These are phyloP conservation scores for Nerophis lumbriciformis DNA, from an alignment of 2,113 vertebrate species.

Conservation along the genomic window DNA sequence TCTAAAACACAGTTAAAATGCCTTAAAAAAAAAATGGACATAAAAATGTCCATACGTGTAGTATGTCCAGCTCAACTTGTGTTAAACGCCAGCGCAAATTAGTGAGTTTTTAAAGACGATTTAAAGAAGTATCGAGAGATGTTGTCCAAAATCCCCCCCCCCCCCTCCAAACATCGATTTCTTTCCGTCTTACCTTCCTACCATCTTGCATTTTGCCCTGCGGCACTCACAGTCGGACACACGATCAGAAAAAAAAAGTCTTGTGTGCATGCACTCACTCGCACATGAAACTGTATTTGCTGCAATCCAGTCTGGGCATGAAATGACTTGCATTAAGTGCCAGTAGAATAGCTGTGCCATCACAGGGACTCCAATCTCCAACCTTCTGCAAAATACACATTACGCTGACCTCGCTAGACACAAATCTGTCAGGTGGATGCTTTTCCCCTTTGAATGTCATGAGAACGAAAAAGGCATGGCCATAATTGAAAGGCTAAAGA, in stretches of 20 bases:
- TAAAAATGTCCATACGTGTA: no score
- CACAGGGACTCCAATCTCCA: slow-evolving; percentile 27
- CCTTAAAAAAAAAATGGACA: no score
- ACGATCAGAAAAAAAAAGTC: slow-evolving; percentile 20
- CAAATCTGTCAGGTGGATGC: slow-evolving; percentile 27
- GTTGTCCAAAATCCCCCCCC: slow-evolving; percentile 8
- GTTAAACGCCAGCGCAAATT: no score
- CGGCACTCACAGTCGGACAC: slow-evolving; percentile 47
- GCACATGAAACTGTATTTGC: slow-evolving; percentile 48
- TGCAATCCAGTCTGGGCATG: slow-evolving; percentile 62
- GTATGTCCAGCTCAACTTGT: no score
- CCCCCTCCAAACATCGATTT: slow-evolving; percentile 49
- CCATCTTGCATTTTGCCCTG: slow-evolving; percentile 61
- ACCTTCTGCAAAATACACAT: slow-evolving; percentile 24
- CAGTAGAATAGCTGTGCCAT: slow-evolving; percentile 34
- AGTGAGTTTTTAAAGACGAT: no score
- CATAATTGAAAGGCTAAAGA: slow-evolving; percentile 12
- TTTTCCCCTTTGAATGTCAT: slow-evolving; percentile 35
- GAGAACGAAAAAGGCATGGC: slow-evolving; percentile 16
- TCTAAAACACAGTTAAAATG: no score
- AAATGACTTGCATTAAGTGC: slow-evolving; percentile 65
- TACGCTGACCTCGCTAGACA: slow-evolving; percentile 30
- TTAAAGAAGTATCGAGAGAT: no score
- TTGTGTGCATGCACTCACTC: slow-evolving; percentile 22
- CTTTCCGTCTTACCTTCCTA: slow-evolving; percentile 45